Percentiles rank a stretch among this genome's conserved stretches.
Evolutionary conservation across 1,140 invertebrate genomes (phyloP).

Genomic region (Zeugodacus cucurbitae): DNA sequence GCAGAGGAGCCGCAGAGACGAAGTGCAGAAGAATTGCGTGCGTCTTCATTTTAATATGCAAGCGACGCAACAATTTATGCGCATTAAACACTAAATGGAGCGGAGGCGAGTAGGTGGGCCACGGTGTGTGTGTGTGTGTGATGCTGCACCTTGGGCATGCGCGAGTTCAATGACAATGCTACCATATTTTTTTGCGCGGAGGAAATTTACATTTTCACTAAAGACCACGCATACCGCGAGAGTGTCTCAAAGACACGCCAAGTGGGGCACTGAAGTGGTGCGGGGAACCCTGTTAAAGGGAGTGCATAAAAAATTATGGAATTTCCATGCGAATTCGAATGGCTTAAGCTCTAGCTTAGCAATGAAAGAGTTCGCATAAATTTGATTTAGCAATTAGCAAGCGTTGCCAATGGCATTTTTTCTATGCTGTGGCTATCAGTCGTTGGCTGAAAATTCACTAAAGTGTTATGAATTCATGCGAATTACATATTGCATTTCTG

Average conservation of each 20-base stretch:
- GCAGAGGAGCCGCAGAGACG: background rate
- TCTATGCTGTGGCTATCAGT: background rate
- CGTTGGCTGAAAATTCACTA: background rate
- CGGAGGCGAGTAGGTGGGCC: background rate
- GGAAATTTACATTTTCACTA: background rate
- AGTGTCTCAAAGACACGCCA: background rate
- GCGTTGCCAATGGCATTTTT: background rate
- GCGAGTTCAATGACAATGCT: conserved; percentile 37
- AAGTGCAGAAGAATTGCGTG: background rate
- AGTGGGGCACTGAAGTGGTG: background rate
- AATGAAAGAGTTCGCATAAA: background rate
- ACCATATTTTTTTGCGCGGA: background rate
- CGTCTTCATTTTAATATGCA: background rate
- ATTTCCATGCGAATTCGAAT: background rate
- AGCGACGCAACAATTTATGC: background rate
- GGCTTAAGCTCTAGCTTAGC: background rate
- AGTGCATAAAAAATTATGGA: background rate
- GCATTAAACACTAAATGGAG: background rate
- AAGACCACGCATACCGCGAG: background rate
- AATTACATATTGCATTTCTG: background rate
- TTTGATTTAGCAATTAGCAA: background rate
- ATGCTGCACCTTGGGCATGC: background rate
- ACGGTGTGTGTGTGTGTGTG: background rate
- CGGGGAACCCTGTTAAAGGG: background rate
- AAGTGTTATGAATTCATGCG: background rate